Evolutionary conservation across 2,113 vertebrate genomes (phyloP), one percentile per base, ranked within the genome.

Genomic region (Erythrocercus mccallii): DNA sequence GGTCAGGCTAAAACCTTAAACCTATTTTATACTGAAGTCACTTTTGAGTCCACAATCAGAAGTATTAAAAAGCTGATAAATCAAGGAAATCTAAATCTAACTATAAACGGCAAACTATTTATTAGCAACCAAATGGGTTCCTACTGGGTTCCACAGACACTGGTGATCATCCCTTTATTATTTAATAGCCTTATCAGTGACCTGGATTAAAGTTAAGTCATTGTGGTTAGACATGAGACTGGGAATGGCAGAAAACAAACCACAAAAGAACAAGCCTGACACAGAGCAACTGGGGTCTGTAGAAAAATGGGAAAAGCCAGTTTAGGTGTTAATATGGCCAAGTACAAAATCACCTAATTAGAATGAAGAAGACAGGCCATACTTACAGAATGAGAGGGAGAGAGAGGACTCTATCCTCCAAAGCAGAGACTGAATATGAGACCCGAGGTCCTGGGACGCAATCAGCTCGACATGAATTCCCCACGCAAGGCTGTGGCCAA

Each of bases 391-490:
- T 92, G 92, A 96, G 93, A 92, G 94, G 96, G 94, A 96, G 95
- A 95, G 96, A 95, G 94, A 96, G 94, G 96, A 96, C 95, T 96
- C 94, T 97, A 94, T 96, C 94, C 95, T 96, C 92, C 56, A 1
- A 93, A 95, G 93, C 28, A 95, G 76, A 95, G 82, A 95, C 62
- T 81, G 83, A 94, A 95, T 90, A 40, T 35, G 76, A 96, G 65
- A 95, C 82, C 15, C 0, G 21, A 47, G 56, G 51, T 97, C 93
- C 95, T 84, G 92, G 86, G 70, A 74, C 60, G 86, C 81, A 81
- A 37, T 96, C 93, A 97, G 88, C 90, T 96, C 1, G 19, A 83
- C 96, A 97, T 96, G 93, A 88, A 95, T 78, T 95, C 89, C 73
- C 61, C 91, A 82, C 56, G 3, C 88, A 88, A 95, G 81, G 38